Conservation (phyloP, 1,140 invertebrate genomes). For the Heliconius himera region DNA sequence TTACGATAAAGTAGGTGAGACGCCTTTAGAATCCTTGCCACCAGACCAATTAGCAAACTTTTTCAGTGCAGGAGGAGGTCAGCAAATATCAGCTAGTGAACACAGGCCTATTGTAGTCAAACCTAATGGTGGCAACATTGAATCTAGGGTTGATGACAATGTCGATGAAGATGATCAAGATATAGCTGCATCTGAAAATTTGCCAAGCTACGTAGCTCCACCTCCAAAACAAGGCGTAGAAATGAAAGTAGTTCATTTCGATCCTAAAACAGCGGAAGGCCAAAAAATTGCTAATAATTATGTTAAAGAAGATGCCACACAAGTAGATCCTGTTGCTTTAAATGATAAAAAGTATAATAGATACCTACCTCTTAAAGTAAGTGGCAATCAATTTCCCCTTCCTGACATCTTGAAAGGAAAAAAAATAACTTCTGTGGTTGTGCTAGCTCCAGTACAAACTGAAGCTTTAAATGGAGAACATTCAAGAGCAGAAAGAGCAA, state of each 20-base stretch:
- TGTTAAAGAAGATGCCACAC: slow-evolving; percentile 87
- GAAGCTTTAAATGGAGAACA: slow-evolving; percentile 78
- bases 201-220: slow-evolving; percentile 71
- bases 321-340: slow-evolving; percentile 87
- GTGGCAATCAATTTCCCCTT: slow-evolving; percentile 90
- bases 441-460: slow-evolving; percentile 89
- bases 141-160: slow-evolving; percentile 80
- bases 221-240: slow-evolving; percentile 84
- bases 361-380: slow-evolving; percentile 91
- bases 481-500: slow-evolving; percentile 71
- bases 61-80: slow-evolving; percentile 88
- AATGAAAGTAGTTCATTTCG: slow-evolving; percentile 92
- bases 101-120: slow-evolving; percentile 84
- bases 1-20: slow-evolving; percentile 94
- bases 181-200: slow-evolving; percentile 73
- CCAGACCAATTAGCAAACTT: slow-evolving; percentile 93
- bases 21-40: slow-evolving; percentile 90
- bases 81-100: slow-evolving; percentile 87
- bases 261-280: slow-evolving; percentile 88
- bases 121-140: slow-evolving; percentile 82
- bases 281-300: slow-evolving; percentile 87
- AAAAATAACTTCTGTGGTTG: slow-evolving; percentile 90
- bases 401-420: slow-evolving; percentile 88
- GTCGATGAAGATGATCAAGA: slow-evolving; percentile 77
- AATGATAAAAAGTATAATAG: slow-evolving; percentile 89